phyloP scores from a whole-genome alignment of 2,888 invertebrate species.

The Heliothis peltigera region DNA sequence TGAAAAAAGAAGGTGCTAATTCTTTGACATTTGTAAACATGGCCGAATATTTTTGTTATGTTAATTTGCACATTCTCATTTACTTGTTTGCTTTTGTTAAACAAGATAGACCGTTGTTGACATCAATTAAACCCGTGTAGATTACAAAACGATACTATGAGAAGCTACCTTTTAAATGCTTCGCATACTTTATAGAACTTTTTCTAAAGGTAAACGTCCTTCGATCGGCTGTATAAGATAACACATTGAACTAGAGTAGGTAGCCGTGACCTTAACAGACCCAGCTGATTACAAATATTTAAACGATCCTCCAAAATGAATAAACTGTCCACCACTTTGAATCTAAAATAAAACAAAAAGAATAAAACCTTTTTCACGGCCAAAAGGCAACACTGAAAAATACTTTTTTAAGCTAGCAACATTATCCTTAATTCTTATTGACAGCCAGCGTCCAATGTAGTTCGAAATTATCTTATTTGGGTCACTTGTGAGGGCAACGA shows the following conservation, averaged over 20 bases:
- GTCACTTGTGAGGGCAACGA: slow-evolving; percentile 85
- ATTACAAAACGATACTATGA: slow-evolving; percentile 11
- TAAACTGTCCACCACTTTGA: slow-evolving; percentile 53
- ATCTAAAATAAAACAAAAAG: slow-evolving; percentile 44
- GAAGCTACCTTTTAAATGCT: not conserved
- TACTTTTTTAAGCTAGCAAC: slow-evolving; percentile 77
- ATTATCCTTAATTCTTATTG: slow-evolving; percentile 86
- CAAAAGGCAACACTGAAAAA: slow-evolving; percentile 62
- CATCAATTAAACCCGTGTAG: slow-evolving; percentile 8
- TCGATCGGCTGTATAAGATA: slow-evolving; percentile 19
- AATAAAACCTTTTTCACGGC: slow-evolving; percentile 38
- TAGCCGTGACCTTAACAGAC: slow-evolving; percentile 24
- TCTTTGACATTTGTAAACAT: slow-evolving; percentile 35
- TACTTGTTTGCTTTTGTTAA: slow-evolving; percentile 36
- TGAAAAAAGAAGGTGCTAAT: slow-evolving; percentile 40
- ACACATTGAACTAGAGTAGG: slow-evolving; percentile 10
- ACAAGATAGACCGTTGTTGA: slow-evolving; percentile 28
- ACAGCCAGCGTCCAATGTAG: slow-evolving; percentile 79
- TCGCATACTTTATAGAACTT: slow-evolving; percentile 9
- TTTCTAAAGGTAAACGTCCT: slow-evolving; percentile 10
- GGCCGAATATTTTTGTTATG: slow-evolving; percentile 21
- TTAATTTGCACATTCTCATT: slow-evolving; percentile 37
- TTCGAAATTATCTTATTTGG: slow-evolving; percentile 86
- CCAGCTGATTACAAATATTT: slow-evolving; percentile 46
- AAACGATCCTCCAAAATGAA: slow-evolving; percentile 34